Percentiles rank a stretch among this genome's conserved stretches.
Evolutionary conservation across 2,888 invertebrate species (phyloP).

Genomic region (Muschampia plurimacula): DNA sequence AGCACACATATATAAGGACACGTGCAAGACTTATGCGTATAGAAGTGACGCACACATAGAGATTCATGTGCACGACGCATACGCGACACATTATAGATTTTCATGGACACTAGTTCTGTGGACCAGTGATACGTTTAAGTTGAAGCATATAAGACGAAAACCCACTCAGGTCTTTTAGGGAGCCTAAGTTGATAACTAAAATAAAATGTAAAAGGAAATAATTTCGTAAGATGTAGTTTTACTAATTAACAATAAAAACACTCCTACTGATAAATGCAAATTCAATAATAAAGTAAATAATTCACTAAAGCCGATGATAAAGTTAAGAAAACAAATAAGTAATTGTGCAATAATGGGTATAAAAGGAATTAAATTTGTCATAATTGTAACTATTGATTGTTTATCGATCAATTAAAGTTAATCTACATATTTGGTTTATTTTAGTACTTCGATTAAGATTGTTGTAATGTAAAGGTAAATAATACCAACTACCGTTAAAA

Average conservation of each 20-base stretch:
- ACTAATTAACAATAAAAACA: neutral
- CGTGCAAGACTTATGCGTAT: slow-evolving; percentile 28
- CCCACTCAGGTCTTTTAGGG: neutral
- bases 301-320: too few species aligned
- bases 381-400: too few species aligned
- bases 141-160: neutral
- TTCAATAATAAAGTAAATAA: too few species aligned
- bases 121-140: slow-evolving; percentile 11
- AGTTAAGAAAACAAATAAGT: too few species aligned
- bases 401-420: too few species aligned
- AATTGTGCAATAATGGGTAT: too few species aligned
- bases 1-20: slow-evolving; percentile 20
- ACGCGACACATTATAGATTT: slow-evolving; percentile 37
- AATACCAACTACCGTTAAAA: too few species aligned
- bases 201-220: neutral
- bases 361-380: too few species aligned
- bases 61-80: slow-evolving; percentile 36
- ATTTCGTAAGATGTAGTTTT: neutral
- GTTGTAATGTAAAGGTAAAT: too few species aligned
- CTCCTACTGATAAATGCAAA: too few species aligned
- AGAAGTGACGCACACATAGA: slow-evolving; percentile 36
- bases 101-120: slow-evolving; percentile 34
- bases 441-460: too few species aligned
- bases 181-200: neutral
- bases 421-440: too few species aligned